Evolutionary conservation across 37 sponge, comb jelly and placozoan species (phyloP).

Genomic region (Tethya wilhelma): DNA sequence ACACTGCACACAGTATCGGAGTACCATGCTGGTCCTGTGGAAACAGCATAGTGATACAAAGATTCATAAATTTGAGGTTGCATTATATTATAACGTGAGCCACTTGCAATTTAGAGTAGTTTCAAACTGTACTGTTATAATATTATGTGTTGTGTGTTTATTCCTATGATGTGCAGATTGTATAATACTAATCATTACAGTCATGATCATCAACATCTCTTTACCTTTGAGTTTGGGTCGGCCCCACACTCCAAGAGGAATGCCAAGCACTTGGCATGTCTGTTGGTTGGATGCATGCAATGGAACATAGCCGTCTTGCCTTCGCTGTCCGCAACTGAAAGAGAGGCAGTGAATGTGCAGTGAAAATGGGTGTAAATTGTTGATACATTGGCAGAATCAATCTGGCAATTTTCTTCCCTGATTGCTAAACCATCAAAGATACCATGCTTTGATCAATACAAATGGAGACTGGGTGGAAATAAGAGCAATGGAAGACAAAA

Average conservation of each 20-base stretch:
- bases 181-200: not conserved
- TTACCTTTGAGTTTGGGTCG: constrained; percentile 74
- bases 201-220: no score
- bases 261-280: constrained; percentile 82
- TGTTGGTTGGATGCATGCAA: constrained; percentile 82
- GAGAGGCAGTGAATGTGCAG: not conserved
- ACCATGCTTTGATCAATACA: no score
- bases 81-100: not conserved
- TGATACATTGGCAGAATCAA: not conserved
- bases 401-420: not conserved
- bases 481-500: no score
- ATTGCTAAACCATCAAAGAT: not conserved
- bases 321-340: constrained; percentile 56
- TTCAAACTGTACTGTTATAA: no score
- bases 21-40: constrained; percentile 34
- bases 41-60: not conserved
- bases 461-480: no score
- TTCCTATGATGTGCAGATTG: not conserved
- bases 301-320: constrained; percentile 78
- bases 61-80: not conserved
- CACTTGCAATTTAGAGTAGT: no score
- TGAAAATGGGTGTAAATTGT: not conserved
- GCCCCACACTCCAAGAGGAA: constrained; percentile 76
- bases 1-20: constrained; percentile 83
- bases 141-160: not conserved